Conservation (phyloP, 1,140 invertebrate species). For the Drosophila burlai region DNA sequence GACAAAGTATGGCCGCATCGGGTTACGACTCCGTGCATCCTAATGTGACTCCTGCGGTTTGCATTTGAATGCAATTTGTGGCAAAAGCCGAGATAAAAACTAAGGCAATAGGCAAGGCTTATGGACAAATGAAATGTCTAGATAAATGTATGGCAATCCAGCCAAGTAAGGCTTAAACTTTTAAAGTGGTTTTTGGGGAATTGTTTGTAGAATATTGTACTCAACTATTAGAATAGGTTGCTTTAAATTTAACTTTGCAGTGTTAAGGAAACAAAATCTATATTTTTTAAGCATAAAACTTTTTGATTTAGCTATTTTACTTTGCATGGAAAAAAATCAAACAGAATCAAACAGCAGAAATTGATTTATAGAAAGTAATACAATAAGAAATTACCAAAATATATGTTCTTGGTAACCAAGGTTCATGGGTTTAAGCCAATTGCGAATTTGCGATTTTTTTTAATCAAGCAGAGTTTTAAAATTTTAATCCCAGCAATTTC, state of each 20-base stretch:
- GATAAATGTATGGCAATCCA: constrained; percentile 25
- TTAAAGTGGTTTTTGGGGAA: constrained; percentile 4
- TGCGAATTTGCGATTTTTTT: not conserved
- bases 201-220: not conserved
- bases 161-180: constrained; percentile 27
- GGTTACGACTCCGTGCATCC: constrained; percentile 60
- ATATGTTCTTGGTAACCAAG: not conserved
- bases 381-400: not conserved
- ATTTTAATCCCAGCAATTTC: constrained; percentile 1
- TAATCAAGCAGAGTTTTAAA: constrained; percentile 2
- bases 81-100: constrained; percentile 69
- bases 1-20: constrained; percentile 68
- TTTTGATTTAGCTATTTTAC: not conserved
- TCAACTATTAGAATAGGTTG: not conserved
- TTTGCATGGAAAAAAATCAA: no score
- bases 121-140: constrained; percentile 45
- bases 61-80: constrained; percentile 78
- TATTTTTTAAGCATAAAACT: not conserved
- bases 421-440: not conserved
- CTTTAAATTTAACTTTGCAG: not conserved
- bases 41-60: constrained; percentile 74
- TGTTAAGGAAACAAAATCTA: no score
- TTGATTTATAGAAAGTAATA: not conserved
- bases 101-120: constrained; percentile 63
- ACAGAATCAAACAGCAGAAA: no score